Percentiles rank a stretch among this genome's conserved stretches.
Evolutionary conservation across 2,888 invertebrate species (phyloP).

Genomic region (Tenthredo amoena): DNA sequence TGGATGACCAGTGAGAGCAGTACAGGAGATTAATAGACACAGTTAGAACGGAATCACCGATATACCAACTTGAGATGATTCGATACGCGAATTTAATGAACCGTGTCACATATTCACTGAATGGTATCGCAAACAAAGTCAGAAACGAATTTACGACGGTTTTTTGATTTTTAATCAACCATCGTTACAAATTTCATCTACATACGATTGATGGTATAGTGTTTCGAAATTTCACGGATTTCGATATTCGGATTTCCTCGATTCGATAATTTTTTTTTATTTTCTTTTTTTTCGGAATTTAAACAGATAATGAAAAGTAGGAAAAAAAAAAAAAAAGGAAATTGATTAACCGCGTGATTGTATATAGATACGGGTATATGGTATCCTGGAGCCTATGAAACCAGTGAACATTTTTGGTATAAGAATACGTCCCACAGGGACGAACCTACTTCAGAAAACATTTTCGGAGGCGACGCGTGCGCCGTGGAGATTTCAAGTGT

Average conservation of each 20-base stretch:
- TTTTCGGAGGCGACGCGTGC: neutral
- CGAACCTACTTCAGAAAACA: neutral
- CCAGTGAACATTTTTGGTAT: constrained; percentile 10
- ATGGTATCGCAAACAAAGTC: neutral
- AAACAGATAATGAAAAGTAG: neutral
- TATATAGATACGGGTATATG: neutral
- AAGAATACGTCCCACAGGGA: neutral
- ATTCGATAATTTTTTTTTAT: too few relatives aligned
- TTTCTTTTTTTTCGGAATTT: too few relatives aligned
- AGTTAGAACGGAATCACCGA: too few relatives aligned
- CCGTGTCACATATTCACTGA: neutral
- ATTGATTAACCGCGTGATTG: neutral
- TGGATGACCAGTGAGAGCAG: too few relatives aligned
- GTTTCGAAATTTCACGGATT: too few relatives aligned
- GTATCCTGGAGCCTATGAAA: neutral
- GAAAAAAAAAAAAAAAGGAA: neutral
- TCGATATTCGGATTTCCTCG: too few relatives aligned
- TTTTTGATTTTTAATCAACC: neutral
- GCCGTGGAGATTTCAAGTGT: neutral
- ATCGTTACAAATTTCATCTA: neutral
- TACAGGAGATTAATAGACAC: too few relatives aligned
- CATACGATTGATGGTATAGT: neutral
- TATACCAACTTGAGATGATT: neutral
- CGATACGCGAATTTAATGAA: neutral
- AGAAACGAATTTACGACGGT: neutral